These are phyloP conservation scores for Platanista minor DNA, from an alignment of 2,113 vertebrate genomes.

Conservation along the genomic window DNA sequence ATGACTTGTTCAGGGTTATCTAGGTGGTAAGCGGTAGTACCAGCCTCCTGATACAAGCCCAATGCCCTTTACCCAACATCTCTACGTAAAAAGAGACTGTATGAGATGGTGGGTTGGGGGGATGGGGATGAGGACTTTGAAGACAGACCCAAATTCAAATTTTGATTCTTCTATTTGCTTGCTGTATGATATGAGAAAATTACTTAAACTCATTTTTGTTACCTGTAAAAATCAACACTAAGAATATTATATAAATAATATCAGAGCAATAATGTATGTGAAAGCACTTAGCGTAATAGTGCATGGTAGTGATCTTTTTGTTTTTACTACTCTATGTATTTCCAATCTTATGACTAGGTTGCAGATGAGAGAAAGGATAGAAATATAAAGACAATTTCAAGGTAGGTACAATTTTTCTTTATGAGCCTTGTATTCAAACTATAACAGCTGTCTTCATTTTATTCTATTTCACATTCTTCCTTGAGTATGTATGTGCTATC, in stretches of 20 bases:
- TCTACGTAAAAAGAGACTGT: not conserved
- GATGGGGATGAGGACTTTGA: not conserved
- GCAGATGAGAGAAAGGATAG: not conserved
- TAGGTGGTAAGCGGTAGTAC: not conserved
- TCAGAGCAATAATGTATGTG: not conserved
- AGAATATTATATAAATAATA: not conserved
- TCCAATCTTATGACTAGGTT: not conserved
- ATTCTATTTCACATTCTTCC: not conserved
- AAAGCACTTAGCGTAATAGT: not conserved
- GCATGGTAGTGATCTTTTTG: not conserved
- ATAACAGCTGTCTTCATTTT: not conserved
- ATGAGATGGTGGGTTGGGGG: not conserved
- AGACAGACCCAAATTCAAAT: not conserved
- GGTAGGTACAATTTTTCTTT: not conserved
- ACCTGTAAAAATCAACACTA: not conserved
- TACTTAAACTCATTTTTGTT: not conserved
- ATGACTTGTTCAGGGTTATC: not conserved
- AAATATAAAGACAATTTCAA: not conserved
- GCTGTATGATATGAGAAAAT: not conserved
- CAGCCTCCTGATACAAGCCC: not conserved
- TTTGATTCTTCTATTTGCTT: not conserved
- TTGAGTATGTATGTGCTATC: not conserved
- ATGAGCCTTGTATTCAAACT: not conserved
- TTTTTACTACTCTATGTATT: not conserved
- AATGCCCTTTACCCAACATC: not conserved